phyloP scores from a whole-genome alignment of 2,113 vertebrate genomes.

The Datnioides undecimradiatus region DNA sequence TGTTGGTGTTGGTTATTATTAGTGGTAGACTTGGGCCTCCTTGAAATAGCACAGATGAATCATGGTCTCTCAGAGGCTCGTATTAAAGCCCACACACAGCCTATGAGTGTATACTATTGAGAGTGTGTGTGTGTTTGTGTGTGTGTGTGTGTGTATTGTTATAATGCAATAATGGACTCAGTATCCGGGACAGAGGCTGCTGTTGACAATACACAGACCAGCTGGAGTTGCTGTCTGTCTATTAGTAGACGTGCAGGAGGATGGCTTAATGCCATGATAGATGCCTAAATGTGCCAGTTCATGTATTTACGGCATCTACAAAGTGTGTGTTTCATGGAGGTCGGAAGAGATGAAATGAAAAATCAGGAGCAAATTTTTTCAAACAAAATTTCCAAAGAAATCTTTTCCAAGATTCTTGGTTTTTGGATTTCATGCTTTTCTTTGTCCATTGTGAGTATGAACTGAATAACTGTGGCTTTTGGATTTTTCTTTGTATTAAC shows the following conservation, averaged over 20 bases:
- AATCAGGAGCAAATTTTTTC: too few species aligned
- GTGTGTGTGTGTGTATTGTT: slow-evolving; percentile 45
- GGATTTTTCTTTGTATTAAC: too few species aligned
- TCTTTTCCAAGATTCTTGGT: too few species aligned
- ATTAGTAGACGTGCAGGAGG: slow-evolving; percentile 20
- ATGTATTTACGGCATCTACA: not conserved
- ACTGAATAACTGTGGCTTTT: too few species aligned
- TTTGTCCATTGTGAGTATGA: not conserved
- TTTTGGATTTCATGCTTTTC: too few species aligned
- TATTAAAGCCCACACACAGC: slow-evolving; percentile 69
- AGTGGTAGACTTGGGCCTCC: slow-evolving; percentile 43
- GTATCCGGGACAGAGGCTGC: slow-evolving; percentile 72
- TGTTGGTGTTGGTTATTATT: slow-evolving; percentile 63
- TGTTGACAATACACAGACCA: slow-evolving; percentile 74
- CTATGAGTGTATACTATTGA: slow-evolving; percentile 39
- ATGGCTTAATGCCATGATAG: slow-evolving; percentile 50
- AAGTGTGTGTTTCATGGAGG: not conserved
- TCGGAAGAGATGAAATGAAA: not conserved
- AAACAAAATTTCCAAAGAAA: too few species aligned
- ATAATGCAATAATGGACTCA: slow-evolving; percentile 75
- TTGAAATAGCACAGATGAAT: slow-evolving; percentile 70
- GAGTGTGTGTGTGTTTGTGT: slow-evolving; percentile 16
- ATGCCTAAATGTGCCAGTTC: slow-evolving; percentile 15
- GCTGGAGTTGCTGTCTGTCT: slow-evolving; percentile 69
- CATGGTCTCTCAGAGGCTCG: slow-evolving; percentile 46